phyloP scores from a whole-genome alignment of 1,140 invertebrate species.

The Caenorhabditis tropicalis region DNA sequence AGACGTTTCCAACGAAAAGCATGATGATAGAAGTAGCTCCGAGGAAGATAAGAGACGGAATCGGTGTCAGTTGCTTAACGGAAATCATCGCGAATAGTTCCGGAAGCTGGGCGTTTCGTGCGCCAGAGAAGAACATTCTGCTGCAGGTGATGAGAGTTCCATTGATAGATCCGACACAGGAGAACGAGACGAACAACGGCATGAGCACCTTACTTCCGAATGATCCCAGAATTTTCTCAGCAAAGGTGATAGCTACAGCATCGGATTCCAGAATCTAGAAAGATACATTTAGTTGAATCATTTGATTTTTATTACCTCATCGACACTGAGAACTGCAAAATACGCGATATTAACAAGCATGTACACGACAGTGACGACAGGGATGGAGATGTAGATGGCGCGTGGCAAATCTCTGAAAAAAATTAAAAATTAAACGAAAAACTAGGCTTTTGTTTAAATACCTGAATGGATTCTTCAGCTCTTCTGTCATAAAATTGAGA shows the following conservation, averaged over 20 bases:
- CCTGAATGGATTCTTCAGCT: conserved; percentile 80
- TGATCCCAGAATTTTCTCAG: conserved; percentile 48
- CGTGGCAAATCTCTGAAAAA: conserved; percentile 82
- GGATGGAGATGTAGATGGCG: conserved; percentile 89
- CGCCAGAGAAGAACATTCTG: conserved; percentile 71
- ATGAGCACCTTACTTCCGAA: conserved; percentile 57
- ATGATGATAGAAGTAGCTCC: conserved; percentile 82
- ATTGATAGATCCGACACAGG: conserved; percentile 64
- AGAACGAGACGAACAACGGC: conserved; percentile 68
- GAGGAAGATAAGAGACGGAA: conserved; percentile 70
- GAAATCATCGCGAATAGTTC: conserved; percentile 71
- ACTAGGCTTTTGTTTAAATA: not conserved
- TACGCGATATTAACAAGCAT: conserved; percentile 88
- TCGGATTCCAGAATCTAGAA: conserved; percentile 77
- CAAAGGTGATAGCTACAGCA: conserved; percentile 83
- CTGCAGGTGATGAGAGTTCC: conserved; percentile 68
- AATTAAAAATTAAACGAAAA: not conserved
- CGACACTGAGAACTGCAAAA: conserved; percentile 83
- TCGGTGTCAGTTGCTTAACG: conserved; percentile 63
- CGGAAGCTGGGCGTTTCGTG: conserved; percentile 66
- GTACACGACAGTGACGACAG: conserved; percentile 86
- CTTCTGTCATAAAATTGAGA: conserved; percentile 77
- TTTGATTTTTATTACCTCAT: conserved; percentile 76
- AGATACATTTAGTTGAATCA: no score
- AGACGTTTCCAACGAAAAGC: conserved; percentile 84